Evolutionary conservation across 2,888 invertebrate genomes (phyloP), one percentile per base, ranked within the genome.

Genomic region (Agonopterix arenella): DNA sequence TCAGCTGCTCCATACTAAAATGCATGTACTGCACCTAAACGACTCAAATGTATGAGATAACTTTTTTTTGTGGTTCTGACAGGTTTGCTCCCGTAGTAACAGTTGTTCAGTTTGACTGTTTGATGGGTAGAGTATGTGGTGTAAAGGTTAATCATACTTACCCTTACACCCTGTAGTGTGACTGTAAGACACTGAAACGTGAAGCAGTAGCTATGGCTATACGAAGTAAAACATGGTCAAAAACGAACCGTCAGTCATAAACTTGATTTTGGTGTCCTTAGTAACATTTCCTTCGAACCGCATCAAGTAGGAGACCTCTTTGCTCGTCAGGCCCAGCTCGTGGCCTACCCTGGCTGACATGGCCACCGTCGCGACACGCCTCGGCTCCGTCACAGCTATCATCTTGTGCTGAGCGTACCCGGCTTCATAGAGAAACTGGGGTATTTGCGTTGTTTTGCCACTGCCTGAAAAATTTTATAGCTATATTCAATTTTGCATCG

Each of bases 401-500:
- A 97, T 92, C 74, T 94, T 94, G 55, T 91, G 85, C 62, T 88
- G 83, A 0, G 97, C 94, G 75, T 97, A 99, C 0, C 98, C 99
- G 0, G 98, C 97, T 89, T 99, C 99, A 68, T 97, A 99, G 0
- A 99, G 90, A 73, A 99, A 99, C 81, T 99, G 99, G 0, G 99
- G 99, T 8, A 99, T 93, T 86, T 99, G 99, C 0, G 99, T 99
- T 0, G 99, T 99, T 90, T 99, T 99, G 10, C 99, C 99, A 59
- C 96, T 95, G 9, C 92, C 91, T 84, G 55, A n/a, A 70, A 58
- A 28, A 28, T 5, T 5, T 28, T 28, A 28, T 5, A 5, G 28
- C n/a, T n/a, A 28, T 5, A 28, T 28, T 47, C 16, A 45, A 44
- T 10, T 43, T 28, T 44, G 11, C 2, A 28, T 13, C 16, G 7